A percentile compares a stretch with the other conserved stretches of the same genome.
Evolutionary conservation across 2,113 vertebrate genomes (phyloP).

Genomic region (Stigmatopora nigra): DNA sequence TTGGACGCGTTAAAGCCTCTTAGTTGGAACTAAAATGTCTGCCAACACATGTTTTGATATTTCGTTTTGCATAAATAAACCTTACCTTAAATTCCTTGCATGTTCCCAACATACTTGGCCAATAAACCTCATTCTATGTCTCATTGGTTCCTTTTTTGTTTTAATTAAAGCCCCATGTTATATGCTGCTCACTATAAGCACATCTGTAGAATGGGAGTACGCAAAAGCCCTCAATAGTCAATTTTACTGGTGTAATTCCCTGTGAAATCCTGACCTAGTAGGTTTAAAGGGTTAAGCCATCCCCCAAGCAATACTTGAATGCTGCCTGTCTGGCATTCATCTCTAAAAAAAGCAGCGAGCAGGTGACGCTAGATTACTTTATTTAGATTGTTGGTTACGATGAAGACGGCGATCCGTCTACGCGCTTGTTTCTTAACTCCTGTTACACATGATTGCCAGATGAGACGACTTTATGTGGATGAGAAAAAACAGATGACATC

Average conservation of each 20-base stretch:
- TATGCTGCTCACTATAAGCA: too few relatives aligned
- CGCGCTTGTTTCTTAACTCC: constrained; percentile 4
- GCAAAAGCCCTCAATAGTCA: background rate
- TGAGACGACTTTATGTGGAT: background rate
- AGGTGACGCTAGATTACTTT: constrained; percentile 52
- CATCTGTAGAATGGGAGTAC: too few relatives aligned
- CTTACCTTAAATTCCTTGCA: too few relatives aligned
- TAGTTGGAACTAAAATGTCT: constrained; percentile 17
- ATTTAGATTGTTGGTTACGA: constrained; percentile 43
- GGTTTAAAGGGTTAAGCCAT: constrained; percentile 11
- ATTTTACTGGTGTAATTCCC: background rate
- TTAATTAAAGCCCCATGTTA: too few relatives aligned
- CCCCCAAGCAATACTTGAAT: constrained; percentile 2
- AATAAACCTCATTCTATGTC: too few relatives aligned
- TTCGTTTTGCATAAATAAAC: background rate
- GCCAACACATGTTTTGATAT: background rate
- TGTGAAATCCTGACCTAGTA: background rate
- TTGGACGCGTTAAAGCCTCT: constrained; percentile 41
- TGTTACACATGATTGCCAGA: constrained; percentile 4
- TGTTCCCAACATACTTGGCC: too few relatives aligned
- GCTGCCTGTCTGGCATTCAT: constrained; percentile 5
- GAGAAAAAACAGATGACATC: too few relatives aligned
- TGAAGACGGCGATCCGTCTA: constrained; percentile 1
- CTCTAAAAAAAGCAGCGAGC: constrained; percentile 61
- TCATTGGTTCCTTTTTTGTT: too few relatives aligned